Base-by-base conservation (phyloP, 2,113 vertebrate genomes). In the Phyllostomus hastatus region DNA sequence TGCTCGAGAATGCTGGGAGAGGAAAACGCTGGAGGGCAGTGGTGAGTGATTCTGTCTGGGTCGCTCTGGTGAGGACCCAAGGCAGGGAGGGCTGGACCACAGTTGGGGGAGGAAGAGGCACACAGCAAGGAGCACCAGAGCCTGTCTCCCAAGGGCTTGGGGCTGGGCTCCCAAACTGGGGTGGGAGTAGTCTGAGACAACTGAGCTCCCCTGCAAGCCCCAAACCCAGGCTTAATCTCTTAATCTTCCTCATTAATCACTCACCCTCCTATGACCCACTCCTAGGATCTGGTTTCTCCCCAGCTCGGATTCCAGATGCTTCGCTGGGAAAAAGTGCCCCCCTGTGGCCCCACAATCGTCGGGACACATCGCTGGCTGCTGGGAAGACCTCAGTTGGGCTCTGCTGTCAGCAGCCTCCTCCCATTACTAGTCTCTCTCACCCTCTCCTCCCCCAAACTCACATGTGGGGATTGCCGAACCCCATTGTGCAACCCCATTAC, bases 171-270 rank as follows among this genome's bases (percentile, higher is more conserved):
- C 50, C 33, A 52, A 14, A 1, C 22, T 43, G 38, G n/a, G 19
- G 38, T 8, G 31, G 54, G n/a, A 17, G 9, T 4, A 38, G 35
- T 33, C n/a, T 41, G 41, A 88, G 85, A 57, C 80, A 72, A 67
- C 54, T n/a, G 50, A 91, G 73, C 7, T 4, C 10, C 76, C 38
- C 35, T 41, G 46, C 64, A 50, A 66, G 54, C 69, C 86, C 83
- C 72, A 83, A 95, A 80, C 52, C 33, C 19, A 83, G 69, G 93
- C 95, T 97, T 97, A 97, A 97, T 97, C 94, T 97, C 70, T 96
- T 96, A 95, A 97, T 96, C 95, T 96, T 69, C 93, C 93, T 97
- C 96, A 98, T 98, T 97, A 97, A 98, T 97, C 97, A 98, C 87
- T 95, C 97, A 52, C 73, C 38, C 91, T 96, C 92, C 91, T 80